Conservation (phyloP, 30 jellyfish, hydroid and myxozoan species). For the Rhopilema esculentum region DNA sequence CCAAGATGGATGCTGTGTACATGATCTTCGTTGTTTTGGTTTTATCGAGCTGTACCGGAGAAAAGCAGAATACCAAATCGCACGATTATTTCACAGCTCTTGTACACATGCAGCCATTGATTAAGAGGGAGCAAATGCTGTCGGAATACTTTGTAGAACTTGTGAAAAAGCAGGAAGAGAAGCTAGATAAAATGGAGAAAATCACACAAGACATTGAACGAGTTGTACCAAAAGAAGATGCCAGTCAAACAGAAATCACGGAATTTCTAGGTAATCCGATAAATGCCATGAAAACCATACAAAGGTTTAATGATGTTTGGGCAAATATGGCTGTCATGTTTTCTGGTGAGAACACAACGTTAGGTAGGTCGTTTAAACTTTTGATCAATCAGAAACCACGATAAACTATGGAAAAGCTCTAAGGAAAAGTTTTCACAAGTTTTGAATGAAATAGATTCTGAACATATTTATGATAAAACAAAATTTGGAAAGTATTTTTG, state of each 20-base stretch:
- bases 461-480: too few species aligned
- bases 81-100: constrained; percentile 75
- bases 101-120: constrained; percentile 82
- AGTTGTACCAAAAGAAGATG: constrained; percentile 8
- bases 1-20: not conserved
- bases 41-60: constrained; percentile 29
- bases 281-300: constrained; percentile 56
- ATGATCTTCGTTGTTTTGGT: not conserved
- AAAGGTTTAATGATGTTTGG: constrained; percentile 80
- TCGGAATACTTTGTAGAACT: constrained; percentile 45
- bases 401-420: not conserved
- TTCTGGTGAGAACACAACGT: constrained; percentile 33
- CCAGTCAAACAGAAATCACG: constrained; percentile 12
- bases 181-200: constrained; percentile 67
- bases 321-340: constrained; percentile 32
- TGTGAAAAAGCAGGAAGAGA: constrained; percentile 59
- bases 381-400: not conserved
- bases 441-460: too few species aligned
- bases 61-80: not conserved
- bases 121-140: constrained; percentile 71
- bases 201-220: constrained; percentile 41
- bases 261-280: constrained; percentile 57
- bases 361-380: constrained; percentile 45
- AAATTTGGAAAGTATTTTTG: too few species aligned
- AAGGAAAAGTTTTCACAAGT: too few species aligned